phyloP scores from a whole-genome alignment of 1,140 invertebrate species.

The Globodera ellingtonae region DNA sequence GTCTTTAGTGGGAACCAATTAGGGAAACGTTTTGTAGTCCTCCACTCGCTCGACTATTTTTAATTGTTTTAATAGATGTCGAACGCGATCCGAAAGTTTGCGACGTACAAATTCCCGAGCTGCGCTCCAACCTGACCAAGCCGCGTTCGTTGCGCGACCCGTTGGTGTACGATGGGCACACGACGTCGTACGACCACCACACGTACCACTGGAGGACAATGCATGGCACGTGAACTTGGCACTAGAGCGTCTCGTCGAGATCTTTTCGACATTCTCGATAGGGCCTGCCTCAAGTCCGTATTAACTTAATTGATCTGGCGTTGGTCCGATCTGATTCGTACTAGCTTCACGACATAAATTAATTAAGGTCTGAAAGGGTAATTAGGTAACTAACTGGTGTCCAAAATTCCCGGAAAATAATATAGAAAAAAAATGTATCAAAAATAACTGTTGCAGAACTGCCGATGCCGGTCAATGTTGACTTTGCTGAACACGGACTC shows the following conservation, averaged over 20 bases:
- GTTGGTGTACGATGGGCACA: slow-evolving; percentile 57
- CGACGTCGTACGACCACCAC: slow-evolving; percentile 60
- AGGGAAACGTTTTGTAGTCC: too few relatives aligned
- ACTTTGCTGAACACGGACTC: slow-evolving; percentile 51
- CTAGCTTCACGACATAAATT: too few relatives aligned
- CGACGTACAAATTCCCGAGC: slow-evolving; percentile 63
- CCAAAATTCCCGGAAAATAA: too few relatives aligned
- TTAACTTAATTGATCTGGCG: background rate
- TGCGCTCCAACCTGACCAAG: slow-evolving; percentile 59
- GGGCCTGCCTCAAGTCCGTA: background rate
- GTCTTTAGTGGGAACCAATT: too few relatives aligned
- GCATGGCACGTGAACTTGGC: slow-evolving; percentile 46
- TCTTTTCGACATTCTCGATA: background rate
- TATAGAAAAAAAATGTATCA: too few relatives aligned
- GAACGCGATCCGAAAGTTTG: slow-evolving; percentile 60
- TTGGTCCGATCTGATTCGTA: too few relatives aligned
- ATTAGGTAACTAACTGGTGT: too few relatives aligned
- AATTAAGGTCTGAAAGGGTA: too few relatives aligned
- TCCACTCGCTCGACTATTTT: too few relatives aligned
- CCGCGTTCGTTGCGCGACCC: slow-evolving; percentile 52
- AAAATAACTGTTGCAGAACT: slow-evolving; percentile 51
- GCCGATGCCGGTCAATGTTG: slow-evolving; percentile 57
- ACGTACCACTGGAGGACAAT: slow-evolving; percentile 62
- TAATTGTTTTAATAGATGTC: slow-evolving; percentile 46
- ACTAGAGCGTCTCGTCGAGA: background rate